Conservation (phyloP, 2,888 invertebrate genomes). For the Elysia crispata region DNA sequence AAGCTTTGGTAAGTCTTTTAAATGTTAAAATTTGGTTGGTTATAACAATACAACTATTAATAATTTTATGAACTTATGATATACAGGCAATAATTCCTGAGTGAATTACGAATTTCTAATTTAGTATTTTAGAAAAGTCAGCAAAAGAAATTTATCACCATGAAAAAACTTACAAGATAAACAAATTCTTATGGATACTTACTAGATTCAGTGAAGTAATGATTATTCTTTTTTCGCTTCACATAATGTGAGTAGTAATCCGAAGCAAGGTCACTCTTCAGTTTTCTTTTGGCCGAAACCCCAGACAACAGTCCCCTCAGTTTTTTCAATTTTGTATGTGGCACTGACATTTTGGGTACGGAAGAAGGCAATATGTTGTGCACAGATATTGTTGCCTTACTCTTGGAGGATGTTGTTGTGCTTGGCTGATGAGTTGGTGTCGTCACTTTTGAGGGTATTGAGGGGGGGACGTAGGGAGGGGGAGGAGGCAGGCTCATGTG, state of each 20-base stretch:
- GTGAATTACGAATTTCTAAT: no score
- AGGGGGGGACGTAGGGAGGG: slow-evolving; percentile 48
- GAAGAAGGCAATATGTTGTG: slow-evolving; percentile 1
- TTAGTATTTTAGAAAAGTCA: no score
- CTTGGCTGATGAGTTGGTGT: neutral
- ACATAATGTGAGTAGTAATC: slow-evolving; percentile 64
- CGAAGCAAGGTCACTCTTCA: slow-evolving; percentile 69
- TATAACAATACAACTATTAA: no score
- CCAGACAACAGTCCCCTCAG: slow-evolving; percentile 65
- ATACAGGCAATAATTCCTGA: no score
- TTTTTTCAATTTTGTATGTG: slow-evolving; percentile 60
- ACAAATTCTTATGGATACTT: slow-evolving; percentile 47
- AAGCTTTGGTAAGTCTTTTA: no score
- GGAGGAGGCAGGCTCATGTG: slow-evolving; percentile 45
- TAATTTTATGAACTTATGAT: no score
- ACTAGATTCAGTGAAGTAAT: slow-evolving; percentile 65
- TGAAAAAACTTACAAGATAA: no score
- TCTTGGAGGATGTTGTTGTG: slow-evolving; percentile 28
- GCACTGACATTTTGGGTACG: slow-evolving; percentile 55
- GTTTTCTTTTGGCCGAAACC: slow-evolving; percentile 65
- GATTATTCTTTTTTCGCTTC: slow-evolving; percentile 63
- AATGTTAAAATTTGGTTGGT: no score
- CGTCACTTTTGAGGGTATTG: slow-evolving; percentile 34
- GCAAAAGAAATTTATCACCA: no score
- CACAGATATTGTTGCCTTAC: neutral